These are phyloP conservation scores for Urocynchramus pylzowi DNA, from an alignment of 2,113 vertebrate genomes.

Conservation along the genomic window DNA sequence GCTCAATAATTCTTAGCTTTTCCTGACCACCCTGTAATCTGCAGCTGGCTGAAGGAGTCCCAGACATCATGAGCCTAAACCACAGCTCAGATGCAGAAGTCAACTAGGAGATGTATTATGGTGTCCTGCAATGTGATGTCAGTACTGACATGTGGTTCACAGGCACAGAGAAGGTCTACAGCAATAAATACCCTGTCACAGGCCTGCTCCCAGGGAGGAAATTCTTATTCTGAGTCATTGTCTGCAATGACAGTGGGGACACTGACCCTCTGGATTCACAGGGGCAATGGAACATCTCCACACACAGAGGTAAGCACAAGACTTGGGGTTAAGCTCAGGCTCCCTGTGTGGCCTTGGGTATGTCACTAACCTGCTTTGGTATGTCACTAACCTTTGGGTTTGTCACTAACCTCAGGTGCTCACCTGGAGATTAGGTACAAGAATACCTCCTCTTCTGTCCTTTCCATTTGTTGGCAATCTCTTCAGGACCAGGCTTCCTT, in stretches of 20 bases:
- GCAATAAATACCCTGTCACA: conserved; percentile 66
- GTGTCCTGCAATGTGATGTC: conserved; percentile 69
- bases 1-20: conserved; percentile 54
- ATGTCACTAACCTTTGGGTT: not conserved
- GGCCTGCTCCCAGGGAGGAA: conserved; percentile 69
- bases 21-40: conserved; percentile 56
- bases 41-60: conserved; percentile 64
- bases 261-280: conserved; percentile 67
- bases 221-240: conserved; percentile 69
- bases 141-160: conserved; percentile 65
- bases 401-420: not conserved
- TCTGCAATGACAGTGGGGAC: conserved; percentile 61
- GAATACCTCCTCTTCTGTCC: not conserved
- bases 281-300: conserved; percentile 60
- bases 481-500: not conserved
- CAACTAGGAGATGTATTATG: conserved; percentile 17
- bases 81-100: conserved; percentile 66
- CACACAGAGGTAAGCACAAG: conserved; percentile 58
- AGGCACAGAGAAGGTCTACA: conserved; percentile 54
- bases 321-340: not conserved
- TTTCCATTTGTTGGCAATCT: not conserved
- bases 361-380: not conserved
- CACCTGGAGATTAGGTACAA: not conserved
- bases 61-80: conserved; percentile 64
- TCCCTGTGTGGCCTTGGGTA: not conserved